These are phyloP conservation scores for Philhelius pedissequus DNA, from an alignment of 2,888 invertebrate species.

Conservation along the genomic window DNA sequence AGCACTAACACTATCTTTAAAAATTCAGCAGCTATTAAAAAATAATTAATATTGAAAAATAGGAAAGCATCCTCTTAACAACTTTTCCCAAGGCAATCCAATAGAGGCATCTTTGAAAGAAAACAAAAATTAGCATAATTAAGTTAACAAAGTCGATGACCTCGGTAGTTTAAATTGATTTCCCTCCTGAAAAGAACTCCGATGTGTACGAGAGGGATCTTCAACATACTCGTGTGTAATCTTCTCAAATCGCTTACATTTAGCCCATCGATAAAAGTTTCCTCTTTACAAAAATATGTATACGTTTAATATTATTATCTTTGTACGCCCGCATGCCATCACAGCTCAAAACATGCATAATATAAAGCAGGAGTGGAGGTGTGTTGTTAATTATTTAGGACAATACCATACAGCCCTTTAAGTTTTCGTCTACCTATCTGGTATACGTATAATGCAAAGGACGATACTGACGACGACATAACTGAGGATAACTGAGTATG, in stretches of 20 bases:
- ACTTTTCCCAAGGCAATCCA: not conserved
- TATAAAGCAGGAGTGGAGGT: not conserved
- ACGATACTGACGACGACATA: not conserved
- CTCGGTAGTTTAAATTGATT: not conserved
- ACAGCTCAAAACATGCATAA: not conserved
- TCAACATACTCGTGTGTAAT: constrained; percentile 48
- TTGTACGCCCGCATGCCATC: not conserved
- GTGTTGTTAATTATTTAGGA: constrained; percentile 61
- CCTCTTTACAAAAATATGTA: not conserved
- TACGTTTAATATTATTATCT: not conserved
- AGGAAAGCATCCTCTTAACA: not conserved
- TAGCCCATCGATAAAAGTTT: constrained; percentile 26
- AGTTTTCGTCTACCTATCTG: constrained; percentile 44
- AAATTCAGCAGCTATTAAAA: not conserved
- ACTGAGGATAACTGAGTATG: not conserved
- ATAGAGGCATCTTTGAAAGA: constrained; percentile 4
- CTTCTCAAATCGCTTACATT: constrained; percentile 50
- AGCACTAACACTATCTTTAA: too few relatives aligned
- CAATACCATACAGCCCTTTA: constrained; percentile 51
- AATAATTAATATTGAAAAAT: not conserved
- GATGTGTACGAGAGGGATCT: constrained; percentile 30
- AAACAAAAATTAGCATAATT: constrained; percentile 50
- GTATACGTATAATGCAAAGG: not conserved
- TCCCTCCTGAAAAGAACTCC: constrained; percentile 4
- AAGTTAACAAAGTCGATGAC: constrained; percentile 22